Conservation (phyloP, 2,113 vertebrate genomes). For the Chauna torquata region DNA sequence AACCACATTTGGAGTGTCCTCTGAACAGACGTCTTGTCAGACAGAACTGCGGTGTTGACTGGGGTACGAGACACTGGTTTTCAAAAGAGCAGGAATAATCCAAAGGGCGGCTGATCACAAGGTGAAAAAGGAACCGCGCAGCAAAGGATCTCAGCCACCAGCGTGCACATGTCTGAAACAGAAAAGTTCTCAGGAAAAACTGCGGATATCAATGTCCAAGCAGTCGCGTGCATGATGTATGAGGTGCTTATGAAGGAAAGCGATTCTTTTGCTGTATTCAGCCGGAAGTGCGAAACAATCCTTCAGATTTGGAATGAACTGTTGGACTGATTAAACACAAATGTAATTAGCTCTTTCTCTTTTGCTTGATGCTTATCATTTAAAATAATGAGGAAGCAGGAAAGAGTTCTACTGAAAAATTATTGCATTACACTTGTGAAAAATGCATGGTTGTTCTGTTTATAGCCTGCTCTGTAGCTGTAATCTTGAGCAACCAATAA, state of each 20-base stretch:
- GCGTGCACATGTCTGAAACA: not conserved
- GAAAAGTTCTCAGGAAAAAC: not conserved
- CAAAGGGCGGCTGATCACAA: not conserved
- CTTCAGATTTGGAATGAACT: not conserved
- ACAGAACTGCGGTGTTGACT: not conserved
- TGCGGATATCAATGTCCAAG: not conserved
- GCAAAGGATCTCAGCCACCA: not conserved
- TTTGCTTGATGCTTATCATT: conserved; percentile 28
- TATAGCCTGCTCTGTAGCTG: not conserved
- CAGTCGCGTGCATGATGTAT: not conserved
- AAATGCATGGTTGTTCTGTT: conserved; percentile 16
- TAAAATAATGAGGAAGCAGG: conserved; percentile 27
- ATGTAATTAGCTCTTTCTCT: conserved; percentile 50
- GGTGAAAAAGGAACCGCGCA: not conserved
- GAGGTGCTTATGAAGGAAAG: not conserved
- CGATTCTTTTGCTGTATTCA: not conserved
- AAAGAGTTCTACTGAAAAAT: conserved; percentile 14
- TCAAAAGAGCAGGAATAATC: not conserved
- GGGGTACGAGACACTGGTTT: not conserved
- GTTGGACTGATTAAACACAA: conserved; percentile 37
- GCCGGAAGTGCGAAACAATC: not conserved
- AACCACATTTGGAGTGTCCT: not conserved
- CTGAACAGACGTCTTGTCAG: not conserved
- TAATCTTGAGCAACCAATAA: not conserved
- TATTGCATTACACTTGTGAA: not conserved